Conservation (phyloP, 2,797 vertebrate species). For the Vespertilio murinus region DNA sequence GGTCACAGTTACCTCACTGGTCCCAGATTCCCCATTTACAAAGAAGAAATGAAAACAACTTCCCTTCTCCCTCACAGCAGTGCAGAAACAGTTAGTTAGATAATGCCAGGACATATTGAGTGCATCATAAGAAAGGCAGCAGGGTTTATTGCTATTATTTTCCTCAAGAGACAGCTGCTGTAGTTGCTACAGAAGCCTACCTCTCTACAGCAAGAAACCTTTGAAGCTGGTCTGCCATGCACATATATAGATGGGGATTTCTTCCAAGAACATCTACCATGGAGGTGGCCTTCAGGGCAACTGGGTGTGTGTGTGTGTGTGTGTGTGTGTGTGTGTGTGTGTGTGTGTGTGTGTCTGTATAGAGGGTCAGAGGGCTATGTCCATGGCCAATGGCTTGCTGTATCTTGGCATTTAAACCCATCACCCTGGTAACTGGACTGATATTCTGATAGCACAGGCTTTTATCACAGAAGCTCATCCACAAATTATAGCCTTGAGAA, state of each 20-base stretch:
- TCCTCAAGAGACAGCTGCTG: neutral
- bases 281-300: neutral
- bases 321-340: neutral
- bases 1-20: neutral
- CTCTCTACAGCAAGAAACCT: neutral
- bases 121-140: neutral
- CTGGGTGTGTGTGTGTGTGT: neutral
- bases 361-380: neutral
- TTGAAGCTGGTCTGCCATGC: neutral
- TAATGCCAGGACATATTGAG: neutral
- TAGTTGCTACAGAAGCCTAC: neutral
- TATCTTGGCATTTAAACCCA: neutral
- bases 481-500: slow-evolving; percentile 46
- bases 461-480: slow-evolving; percentile 44
- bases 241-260: neutral
- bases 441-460: neutral
- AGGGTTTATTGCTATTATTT: neutral
- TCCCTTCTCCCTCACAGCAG: too few species aligned
- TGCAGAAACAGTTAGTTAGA: too few species aligned
- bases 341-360: too few species aligned
- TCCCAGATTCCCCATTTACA: neutral
- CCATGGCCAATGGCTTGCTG: neutral
- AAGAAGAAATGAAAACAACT: too few species aligned
- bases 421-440: neutral
- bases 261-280: neutral